Evolutionary conservation across 2,797 vertebrate genomes (phyloP), one percentile per base, ranked within the genome.

Genomic region (Typhlichthys subterraneus): DNA sequence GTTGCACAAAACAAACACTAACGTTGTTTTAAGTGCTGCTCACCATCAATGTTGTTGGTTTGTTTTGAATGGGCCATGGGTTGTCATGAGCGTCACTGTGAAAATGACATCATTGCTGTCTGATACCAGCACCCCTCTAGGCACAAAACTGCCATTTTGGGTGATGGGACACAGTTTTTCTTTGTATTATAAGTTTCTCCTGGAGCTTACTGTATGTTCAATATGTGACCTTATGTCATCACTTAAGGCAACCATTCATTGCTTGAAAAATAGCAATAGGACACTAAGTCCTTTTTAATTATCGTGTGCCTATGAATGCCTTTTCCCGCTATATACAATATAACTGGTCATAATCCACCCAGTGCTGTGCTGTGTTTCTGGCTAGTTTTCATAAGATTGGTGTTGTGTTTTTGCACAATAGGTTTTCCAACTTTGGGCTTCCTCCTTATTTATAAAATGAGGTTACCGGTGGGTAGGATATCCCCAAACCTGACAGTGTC

Each of bases 81-180:
- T 87, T 91, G 88, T 88, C 84, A 87, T 66, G 87, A 79, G 79
- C 12, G 63, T 75, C 61, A 13, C 73, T 5, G 59, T 80, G 87
- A 86, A 89, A 88, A 83, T 90, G 65, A 89, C 83, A 79, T 86
- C 85, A 88, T 75, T 14, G 12, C 53, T 45, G 63, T 77, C 50
- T 79, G 81, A 81, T 80, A 79, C 73, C 67, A 56, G 29, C 10
- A 48, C 49, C 50, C 29, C 57, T 50, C 33, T 17, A 57, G 58
- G 59, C 65, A 67, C 69, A 71, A 72, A 81, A 72, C 15, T 55
- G 31, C 13, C 10, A 56, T 62, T 77, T 75, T 72, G 52, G 56
- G 65, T 5, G 14, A 69, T 59, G 33, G 74, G 33, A 11, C 53
- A 59, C 38, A 47, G 19, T 73, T 73, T 69, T 54, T 5, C 67